Base-by-base conservation (phyloP, 2,797 vertebrate genomes). In the Dermochelys coriacea region DNA sequence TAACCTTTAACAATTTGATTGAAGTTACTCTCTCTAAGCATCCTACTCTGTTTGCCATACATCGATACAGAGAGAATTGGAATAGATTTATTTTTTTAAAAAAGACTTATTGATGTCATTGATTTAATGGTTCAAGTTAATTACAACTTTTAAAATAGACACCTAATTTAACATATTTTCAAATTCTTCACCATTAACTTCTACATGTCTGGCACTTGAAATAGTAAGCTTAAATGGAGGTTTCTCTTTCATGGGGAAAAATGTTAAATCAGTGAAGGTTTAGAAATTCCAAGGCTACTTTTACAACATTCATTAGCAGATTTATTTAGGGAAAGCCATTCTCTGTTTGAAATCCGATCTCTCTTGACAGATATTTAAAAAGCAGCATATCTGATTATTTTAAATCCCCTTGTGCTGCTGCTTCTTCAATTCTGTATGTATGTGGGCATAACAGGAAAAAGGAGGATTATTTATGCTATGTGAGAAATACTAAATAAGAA, bases 401-500 rank as follows among this genome's bases (percentile, higher is more conserved):
- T 64, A 15, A 95, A 83, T 80, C 0, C 5, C 25, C 5, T 45
- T 78, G n/a, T 85, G 6, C 19, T 79, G 4, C 12, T 82, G 2
- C 31, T 88, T 41, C 78, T 93, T 91, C 34, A 86, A 5, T 50
- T 7, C 8, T 57, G 81, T 75, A 1, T 41, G 10, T 14, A 54
- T 25, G 23, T 80, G 45, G 47, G 8, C 5, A 93, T 89, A 11
- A 52, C 18, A 85, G 25, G 59, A 85, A 92, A 93, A 29, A 90
- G 12, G 31, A 52, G 84, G 64, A 85, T 94, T 91, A 85, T 94
- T 96, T 97, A 87, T 90, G 61, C 86, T 91, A 54, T 89, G 2
- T 89, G 50, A 91, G 51, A 97, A 95, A 93, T 50, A 82, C 4
- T 79, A 94, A 94, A 86, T 45, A 88, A 96, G 12, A 89, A 86